Conservation (phyloP, 2,797 vertebrate genomes). For the Tenualosa thibaudeaui region DNA sequence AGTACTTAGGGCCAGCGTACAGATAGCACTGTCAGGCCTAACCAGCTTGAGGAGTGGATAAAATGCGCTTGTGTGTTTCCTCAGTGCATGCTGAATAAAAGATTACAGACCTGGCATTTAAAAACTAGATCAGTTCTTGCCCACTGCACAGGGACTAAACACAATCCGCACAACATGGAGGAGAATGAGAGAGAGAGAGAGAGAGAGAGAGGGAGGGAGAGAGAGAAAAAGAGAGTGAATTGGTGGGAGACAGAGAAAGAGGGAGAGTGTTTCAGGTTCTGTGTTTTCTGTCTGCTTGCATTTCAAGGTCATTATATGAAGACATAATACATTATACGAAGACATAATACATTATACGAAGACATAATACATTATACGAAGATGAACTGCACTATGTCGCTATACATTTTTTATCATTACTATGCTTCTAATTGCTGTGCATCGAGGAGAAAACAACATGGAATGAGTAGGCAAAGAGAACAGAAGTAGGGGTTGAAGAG, state of each 20-base stretch:
- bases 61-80: constrained; percentile 9
- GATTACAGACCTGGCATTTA: constrained; percentile 21
- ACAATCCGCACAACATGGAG: constrained; percentile 1
- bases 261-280: background rate
- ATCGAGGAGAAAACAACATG: background rate
- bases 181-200: background rate
- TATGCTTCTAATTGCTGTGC: background rate
- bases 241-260: background rate
- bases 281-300: background rate
- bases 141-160: background rate
- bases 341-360: background rate
- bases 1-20: background rate
- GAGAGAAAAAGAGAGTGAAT: background rate
- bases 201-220: background rate
- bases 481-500: background rate
- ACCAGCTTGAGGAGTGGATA: background rate
- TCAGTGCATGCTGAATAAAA: constrained; percentile 18
- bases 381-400: background rate
- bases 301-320: constrained; percentile 24
- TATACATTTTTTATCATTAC: constrained; percentile 12
- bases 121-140: constrained; percentile 18
- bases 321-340: background rate
- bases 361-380: background rate
- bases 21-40: background rate
- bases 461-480: background rate